Conservation (phyloP, 2,888 invertebrate species). For the Dolomedes plantarius region DNA sequence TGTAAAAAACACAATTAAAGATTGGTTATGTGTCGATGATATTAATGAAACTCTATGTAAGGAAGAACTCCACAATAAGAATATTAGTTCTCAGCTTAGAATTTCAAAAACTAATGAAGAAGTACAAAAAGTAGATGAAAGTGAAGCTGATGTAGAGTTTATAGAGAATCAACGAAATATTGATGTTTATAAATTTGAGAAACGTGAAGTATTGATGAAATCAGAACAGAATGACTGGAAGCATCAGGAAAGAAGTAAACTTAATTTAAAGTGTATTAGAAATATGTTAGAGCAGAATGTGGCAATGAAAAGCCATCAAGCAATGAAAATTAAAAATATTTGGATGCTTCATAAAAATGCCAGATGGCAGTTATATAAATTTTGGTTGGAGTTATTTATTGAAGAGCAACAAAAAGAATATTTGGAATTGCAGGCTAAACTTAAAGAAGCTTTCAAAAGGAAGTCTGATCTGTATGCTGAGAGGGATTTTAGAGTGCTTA, state of each 20-base stretch:
- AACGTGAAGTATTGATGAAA: no score
- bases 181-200: slow-evolving; percentile 21
- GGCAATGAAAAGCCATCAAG: slow-evolving; percentile 29
- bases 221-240: no score
- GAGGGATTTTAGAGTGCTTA: slow-evolving; percentile 45
- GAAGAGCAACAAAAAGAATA: slow-evolving; percentile 9
- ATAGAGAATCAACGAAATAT: slow-evolving; percentile 49
- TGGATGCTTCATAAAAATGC: slow-evolving; percentile 26
- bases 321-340: slow-evolving; percentile 14
- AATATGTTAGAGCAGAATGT: neutral
- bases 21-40: no score
- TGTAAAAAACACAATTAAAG: no score
- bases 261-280: slow-evolving; percentile 3
- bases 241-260: no score
- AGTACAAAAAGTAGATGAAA: no score
- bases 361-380: slow-evolving; percentile 61
- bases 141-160: slow-evolving; percentile 54
- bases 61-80: no score
- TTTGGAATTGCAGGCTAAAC: slow-evolving; percentile 4
- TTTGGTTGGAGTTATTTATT: slow-evolving; percentile 43
- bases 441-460: slow-evolving; percentile 23
- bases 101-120: no score
- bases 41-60: no score
- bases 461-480: slow-evolving; percentile 30
- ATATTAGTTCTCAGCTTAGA: no score